Conservation (phyloP, 37 sponge, comb jelly and placozoan species). For the Lycopodina hypogea region DNA sequence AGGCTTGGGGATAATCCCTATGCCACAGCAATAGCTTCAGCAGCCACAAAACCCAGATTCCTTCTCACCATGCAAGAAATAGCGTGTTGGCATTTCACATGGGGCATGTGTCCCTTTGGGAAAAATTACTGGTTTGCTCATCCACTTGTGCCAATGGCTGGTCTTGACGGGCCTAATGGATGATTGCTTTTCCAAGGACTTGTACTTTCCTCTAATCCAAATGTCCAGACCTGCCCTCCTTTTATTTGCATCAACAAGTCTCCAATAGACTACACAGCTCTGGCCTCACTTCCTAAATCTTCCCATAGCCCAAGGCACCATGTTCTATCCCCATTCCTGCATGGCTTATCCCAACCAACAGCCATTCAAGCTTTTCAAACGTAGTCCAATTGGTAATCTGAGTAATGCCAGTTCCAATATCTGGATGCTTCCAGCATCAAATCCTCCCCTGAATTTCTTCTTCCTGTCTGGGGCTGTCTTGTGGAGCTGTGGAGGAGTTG, state of each 20-base stretch:
- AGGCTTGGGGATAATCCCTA: not conserved
- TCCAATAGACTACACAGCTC: not conserved
- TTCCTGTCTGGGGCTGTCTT: conserved; percentile 37
- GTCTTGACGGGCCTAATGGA: not conserved
- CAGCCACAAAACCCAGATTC: not conserved
- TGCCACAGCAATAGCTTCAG: not conserved
- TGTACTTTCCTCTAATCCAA: not conserved
- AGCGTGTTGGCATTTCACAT: conserved; percentile 48
- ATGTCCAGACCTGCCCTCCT: conserved; percentile 4
- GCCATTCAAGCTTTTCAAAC: conserved; percentile 11
- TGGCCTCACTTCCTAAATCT: conserved; percentile 42
- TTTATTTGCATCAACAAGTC: conserved; percentile 9
- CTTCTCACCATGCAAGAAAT: conserved; percentile 36
- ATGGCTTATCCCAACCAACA: conserved; percentile 11
- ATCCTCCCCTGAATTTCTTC: conserved; percentile 33
- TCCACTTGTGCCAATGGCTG: conserved; percentile 10
- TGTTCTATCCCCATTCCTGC: not conserved
- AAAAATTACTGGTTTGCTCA: conserved; percentile 77
- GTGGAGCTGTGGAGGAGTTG: not conserved
- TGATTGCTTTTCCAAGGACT: not conserved
- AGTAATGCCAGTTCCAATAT: conserved; percentile 3
- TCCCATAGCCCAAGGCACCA: not conserved
- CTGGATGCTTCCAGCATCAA: conserved; percentile 8
- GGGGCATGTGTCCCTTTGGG: conserved; percentile 63
- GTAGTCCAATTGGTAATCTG: not conserved